These are phyloP conservation scores for Tenebrio molitor DNA, from an alignment of 1,140 invertebrate genomes.

Conservation along the genomic window DNA sequence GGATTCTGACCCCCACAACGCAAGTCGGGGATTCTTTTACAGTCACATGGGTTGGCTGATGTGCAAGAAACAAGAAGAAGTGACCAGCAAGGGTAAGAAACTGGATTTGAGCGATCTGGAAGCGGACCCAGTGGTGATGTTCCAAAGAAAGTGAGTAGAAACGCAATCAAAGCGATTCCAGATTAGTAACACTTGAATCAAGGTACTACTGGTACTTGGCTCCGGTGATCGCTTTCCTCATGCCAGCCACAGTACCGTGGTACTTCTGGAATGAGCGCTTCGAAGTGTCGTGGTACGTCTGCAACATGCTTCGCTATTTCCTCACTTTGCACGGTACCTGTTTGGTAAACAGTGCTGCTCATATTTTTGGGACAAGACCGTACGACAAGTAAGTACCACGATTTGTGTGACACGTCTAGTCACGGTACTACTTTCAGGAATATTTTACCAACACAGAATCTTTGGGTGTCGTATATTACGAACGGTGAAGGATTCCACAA, in stretches of 20 bases:
- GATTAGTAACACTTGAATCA: too few relatives aligned
- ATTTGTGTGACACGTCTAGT: neutral
- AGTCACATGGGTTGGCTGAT: conserved; percentile 79
- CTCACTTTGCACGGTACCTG: conserved; percentile 78
- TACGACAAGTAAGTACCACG: conserved; percentile 76
- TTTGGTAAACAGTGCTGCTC: conserved; percentile 58
- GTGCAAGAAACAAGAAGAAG: conserved; percentile 69
- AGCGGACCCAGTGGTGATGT: conserved; percentile 77
- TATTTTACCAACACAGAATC: too few relatives aligned
- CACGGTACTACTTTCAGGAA: neutral
- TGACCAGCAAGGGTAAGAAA: conserved; percentile 80
- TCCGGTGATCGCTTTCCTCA: conserved; percentile 77
- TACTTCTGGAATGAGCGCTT: conserved; percentile 68
- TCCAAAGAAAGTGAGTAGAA: conserved; percentile 73
- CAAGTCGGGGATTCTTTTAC: conserved; percentile 67
- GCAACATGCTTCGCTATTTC: conserved; percentile 73
- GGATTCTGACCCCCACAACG: conserved; percentile 77
- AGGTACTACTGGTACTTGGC: conserved; percentile 78
- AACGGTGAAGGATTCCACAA: conserved; percentile 86
- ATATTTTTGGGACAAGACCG: conserved; percentile 65
- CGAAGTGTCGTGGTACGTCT: conserved; percentile 69
- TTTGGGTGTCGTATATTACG: too few relatives aligned
- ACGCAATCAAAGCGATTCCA: too few relatives aligned
- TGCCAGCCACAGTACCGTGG: conserved; percentile 82
- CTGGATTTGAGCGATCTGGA: conserved; percentile 86